phyloP scores from a whole-genome alignment of 2,888 invertebrate genomes.

The Eustalomyia histrio region DNA sequence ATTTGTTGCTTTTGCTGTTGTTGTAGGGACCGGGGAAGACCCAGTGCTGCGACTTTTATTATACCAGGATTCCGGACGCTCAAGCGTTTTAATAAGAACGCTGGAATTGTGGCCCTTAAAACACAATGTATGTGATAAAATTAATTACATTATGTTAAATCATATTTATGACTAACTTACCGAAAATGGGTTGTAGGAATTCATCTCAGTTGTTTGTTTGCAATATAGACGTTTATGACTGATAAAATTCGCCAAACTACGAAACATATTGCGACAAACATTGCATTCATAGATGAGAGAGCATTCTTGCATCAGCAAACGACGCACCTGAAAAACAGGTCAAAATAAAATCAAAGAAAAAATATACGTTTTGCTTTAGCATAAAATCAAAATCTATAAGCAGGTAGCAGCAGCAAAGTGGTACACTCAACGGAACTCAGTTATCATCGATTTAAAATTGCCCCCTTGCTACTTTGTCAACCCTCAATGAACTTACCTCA shows the following conservation, averaged over 20 bases:
- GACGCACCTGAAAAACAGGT: constrained; percentile 83
- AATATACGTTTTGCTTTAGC: background rate
- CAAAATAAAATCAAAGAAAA: constrained; percentile 7
- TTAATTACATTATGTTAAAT: background rate
- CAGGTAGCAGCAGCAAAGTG: too few species aligned
- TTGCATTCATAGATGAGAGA: constrained; percentile 94
- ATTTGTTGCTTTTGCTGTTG: constrained; percentile 67
- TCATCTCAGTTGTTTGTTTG: constrained; percentile 70
- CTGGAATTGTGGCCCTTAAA: constrained; percentile 70
- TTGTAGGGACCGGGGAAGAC: constrained; percentile 70
- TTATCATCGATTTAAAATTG: too few species aligned
- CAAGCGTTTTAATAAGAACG: constrained; percentile 79
- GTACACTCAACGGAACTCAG: too few species aligned
- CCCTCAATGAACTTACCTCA: constrained; percentile 81
- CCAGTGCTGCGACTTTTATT: constrained; percentile 72
- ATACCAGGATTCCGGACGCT: constrained; percentile 54
- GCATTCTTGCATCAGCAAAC: constrained; percentile 89
- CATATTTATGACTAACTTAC: constrained; percentile 18
- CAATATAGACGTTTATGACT: constrained; percentile 94
- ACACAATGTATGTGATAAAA: background rate
- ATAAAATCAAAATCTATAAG: too few species aligned
- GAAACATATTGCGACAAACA: constrained; percentile 90
- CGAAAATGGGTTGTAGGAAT: constrained; percentile 36
- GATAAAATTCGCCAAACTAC: constrained; percentile 92
- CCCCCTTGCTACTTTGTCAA: too few species aligned